Base-by-base conservation (phyloP, 64 coral and sea anemone genomes). In the Dendrophyllia cribrosa region DNA sequence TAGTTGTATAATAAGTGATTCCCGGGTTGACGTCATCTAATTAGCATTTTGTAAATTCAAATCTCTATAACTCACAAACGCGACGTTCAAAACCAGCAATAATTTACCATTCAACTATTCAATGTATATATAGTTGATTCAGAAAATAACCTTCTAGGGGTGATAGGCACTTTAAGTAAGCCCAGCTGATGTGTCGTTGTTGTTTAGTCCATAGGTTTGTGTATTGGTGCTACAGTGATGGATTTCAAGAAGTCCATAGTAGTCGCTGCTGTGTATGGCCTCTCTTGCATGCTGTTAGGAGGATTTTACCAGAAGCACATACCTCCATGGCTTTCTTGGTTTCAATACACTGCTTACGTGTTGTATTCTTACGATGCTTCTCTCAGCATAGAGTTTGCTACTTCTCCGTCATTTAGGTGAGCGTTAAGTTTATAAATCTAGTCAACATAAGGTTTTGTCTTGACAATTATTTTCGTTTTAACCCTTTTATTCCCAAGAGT, bases 221-320 rank as follows among this genome's bases (percentile, higher is more conserved):
- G 66, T 20, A 86, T 99, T 43, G 93, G 97, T 26, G 97, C 97
- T 43, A 80, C 91, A 14, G 93, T 99, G 66, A 96, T 94, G 88
- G 83, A 96, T 20, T 96, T 99, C 20, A 96, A 99, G 23, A 96
- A 96, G 79, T 87, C 91, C 2, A 77, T 96, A 19, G 90, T 95
- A 0, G 80, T 91, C 1, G 91, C 94, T 56, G 87, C 94, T 19
- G 23, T 99, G 12, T 86, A 83, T 78, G 91, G 88, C 15, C 62
- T 99, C 50, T 46, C 58, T 4, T 59, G 59, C 17, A 99, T 99
- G 97, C 66, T 99, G 46, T 63, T 94, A 12, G 97, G 91, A 4
- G 97, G 97, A 55, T 96, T 99, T 48, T 99, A 94, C 34, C 94
- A 96, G 50, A 76, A 94, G 14, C 71, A 96, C 64, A 70, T 99